Evolutionary conservation across 2,113 vertebrate species (phyloP), one percentile per base, ranked within the genome.

Genomic region (Equus przewalskii): DNA sequence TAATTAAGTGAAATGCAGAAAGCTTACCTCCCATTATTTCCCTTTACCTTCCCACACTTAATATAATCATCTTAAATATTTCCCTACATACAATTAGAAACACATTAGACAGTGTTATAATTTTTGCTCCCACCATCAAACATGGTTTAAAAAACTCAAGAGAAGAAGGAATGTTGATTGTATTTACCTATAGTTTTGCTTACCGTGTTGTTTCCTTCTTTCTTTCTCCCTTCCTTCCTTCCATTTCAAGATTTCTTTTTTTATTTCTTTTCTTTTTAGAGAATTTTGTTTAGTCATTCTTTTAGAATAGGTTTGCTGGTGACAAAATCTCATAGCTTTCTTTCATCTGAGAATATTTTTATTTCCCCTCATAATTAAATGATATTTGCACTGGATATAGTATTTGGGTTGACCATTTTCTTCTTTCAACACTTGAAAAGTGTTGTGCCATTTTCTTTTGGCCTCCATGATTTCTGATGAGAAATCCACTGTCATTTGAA

Each of bases 1-100:
- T 67, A 28, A 69, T 93, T n/a, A 76, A 93, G 46, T 65, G 70
- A 93, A 86, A 41, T 58, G 6, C 46, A 69, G 82, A 93, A 78
- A 46, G 19, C 21, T 67, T 86, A 65, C 36, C 72, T 78, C 41
- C 28, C 15, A 5, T 78, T 56, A 78, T 21, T 93, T 79, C 5
- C 73, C 62, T 87, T 69, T 49, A 79, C 73, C 22, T 33, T 69
- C 22, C 12, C 12, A 54, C 18, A 24, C 6, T 33, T 78, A 51
- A 54, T 51, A 6, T 15, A 36, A 51, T 92, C 54, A 73, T 83
- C 67, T 76, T 49, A 76, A 76, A 24, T 46, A n/a, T 62, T 89
- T 62, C 54, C 30, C n/a, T 62, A 26, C 21, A 49, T n/a, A 76
- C 41, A 12, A 62, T 76, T n/a, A 62, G 41, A 46, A n/a, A 28